phyloP scores from a whole-genome alignment of 2,888 invertebrate species.

The Empis stercorea region DNA sequence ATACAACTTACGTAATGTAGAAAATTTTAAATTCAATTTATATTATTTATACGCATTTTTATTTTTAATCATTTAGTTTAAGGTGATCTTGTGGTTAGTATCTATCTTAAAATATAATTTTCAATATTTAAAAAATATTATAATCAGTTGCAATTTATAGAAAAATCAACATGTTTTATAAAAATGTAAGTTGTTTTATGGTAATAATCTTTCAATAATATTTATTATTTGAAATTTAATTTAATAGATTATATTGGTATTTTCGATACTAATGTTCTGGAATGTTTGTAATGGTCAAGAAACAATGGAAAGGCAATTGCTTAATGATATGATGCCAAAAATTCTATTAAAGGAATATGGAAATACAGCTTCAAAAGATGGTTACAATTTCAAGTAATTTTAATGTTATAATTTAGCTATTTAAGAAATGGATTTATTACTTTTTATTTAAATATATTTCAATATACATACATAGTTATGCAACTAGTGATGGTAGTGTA shows the following conservation, averaged over 20 bases:
- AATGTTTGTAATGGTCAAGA: not conserved
- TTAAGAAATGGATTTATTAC: not conserved
- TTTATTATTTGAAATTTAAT: not conserved
- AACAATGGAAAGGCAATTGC: slow-evolving; percentile 13
- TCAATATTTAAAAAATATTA: too few relatives aligned
- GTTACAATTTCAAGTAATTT: slow-evolving; percentile 30
- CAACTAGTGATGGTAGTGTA: slow-evolving; percentile 29
- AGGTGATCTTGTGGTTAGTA: not conserved
- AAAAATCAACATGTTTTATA: not conserved
- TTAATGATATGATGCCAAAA: slow-evolving; percentile 23
- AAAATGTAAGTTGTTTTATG: not conserved
- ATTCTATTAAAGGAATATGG: slow-evolving; percentile 24
- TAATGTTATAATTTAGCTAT: too few relatives aligned
- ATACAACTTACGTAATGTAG: not conserved
- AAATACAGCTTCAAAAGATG: slow-evolving; percentile 25
- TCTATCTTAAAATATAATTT: not conserved
- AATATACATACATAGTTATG: slow-evolving; percentile 22
- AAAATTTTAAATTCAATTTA: not conserved
- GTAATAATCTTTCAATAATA: not conserved
- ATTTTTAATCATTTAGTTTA: not conserved
- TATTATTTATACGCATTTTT: too few relatives aligned
- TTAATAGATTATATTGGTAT: not conserved
- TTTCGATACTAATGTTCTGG: not conserved
- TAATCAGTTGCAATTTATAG: not conserved
- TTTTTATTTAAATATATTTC: not conserved